Evolutionary conservation across 2,888 invertebrate genomes (phyloP).

Genomic region (Parapristionchus giblindavisi): DNA sequence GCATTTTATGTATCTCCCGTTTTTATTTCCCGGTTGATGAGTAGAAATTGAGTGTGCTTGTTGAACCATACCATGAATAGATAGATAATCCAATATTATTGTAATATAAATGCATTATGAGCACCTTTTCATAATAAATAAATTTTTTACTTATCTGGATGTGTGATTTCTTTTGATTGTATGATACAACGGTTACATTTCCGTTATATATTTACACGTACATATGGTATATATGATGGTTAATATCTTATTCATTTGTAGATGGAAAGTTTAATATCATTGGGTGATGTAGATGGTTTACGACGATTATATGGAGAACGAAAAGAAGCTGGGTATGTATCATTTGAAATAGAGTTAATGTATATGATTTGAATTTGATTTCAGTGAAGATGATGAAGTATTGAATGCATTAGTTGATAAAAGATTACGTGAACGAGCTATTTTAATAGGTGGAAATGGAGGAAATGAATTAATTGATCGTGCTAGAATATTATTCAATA

Average conservation of each 20-base stretch:
- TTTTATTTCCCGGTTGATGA: neutral
- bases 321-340: constrained; percentile 21
- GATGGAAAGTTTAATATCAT: constrained; percentile 26
- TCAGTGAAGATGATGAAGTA: constrained; percentile 11
- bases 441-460: neutral
- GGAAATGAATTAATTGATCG: neutral
- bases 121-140: too few relatives aligned
- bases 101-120: too few relatives aligned
- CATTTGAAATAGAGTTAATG: too few relatives aligned
- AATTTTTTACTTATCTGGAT: too few relatives aligned
- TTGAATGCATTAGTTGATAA: constrained; percentile 7
- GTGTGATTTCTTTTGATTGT: too few relatives aligned
- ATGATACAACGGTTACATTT: too few relatives aligned
- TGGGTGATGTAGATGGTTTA: constrained; percentile 15
- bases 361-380: neutral
- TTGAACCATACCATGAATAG: too few relatives aligned
- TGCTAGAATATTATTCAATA: constrained; percentile 6
- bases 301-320: neutral
- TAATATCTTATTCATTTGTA: too few relatives aligned
- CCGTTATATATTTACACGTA: too few relatives aligned
- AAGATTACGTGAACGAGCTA: neutral
- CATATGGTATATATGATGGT: too few relatives aligned
- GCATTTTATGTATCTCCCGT: neutral
- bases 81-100: too few relatives aligned
- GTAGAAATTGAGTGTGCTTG: too few relatives aligned